Evolutionary conservation across 2,888 invertebrate genomes (phyloP).

Genomic region (Ophion obscuratus): DNA sequence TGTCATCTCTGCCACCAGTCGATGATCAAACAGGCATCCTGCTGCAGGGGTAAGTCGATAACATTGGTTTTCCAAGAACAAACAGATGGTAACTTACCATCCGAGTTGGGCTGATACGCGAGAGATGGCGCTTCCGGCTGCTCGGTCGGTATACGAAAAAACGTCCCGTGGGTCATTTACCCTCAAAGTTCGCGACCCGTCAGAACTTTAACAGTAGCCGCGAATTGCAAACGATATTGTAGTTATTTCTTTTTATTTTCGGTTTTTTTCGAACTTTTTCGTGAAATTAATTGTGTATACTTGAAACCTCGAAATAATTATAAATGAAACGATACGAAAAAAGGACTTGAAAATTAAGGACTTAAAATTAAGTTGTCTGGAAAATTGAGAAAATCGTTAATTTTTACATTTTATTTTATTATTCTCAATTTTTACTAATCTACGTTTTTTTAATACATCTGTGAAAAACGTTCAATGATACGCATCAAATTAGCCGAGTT

Average conservation of each 20-base stretch:
- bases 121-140: background rate
- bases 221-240: background rate
- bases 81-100: slow-evolving; percentile 29
- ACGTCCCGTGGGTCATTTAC: slow-evolving; percentile 19
- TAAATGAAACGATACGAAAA: background rate
- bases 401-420: too few species aligned
- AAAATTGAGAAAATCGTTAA: too few species aligned
- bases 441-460: too few species aligned
- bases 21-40: slow-evolving; percentile 90
- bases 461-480: too few species aligned
- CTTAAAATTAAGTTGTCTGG: too few species aligned
- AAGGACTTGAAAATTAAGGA: background rate
- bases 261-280: background rate
- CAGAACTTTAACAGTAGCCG: background rate
- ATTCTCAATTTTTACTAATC: too few species aligned
- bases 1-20: slow-evolving; percentile 93
- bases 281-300: background rate
- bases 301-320: background rate
- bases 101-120: background rate
- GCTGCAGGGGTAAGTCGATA: slow-evolving; percentile 89
- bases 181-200: slow-evolving; percentile 21
- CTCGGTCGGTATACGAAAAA: slow-evolving; percentile 49
- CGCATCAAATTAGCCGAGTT: too few species aligned
- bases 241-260: background rate
- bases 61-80: slow-evolving; percentile 17